Evolutionary conservation across 2,113 vertebrate species (phyloP).

Genomic region (Salvelinus fontinalis): DNA sequence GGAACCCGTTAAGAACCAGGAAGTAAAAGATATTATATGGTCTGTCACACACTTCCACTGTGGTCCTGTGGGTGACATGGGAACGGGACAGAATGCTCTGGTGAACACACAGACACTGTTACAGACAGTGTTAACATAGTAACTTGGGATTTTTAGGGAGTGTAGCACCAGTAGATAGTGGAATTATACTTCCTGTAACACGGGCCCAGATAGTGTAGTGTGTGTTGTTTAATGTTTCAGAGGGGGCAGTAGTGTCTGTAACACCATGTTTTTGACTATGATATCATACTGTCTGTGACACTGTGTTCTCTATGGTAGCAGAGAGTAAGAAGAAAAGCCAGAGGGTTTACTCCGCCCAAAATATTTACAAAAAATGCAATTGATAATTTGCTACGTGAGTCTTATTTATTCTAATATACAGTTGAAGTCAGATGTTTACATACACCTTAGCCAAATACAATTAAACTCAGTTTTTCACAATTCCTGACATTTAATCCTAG

Average conservation of each 20-base stretch:
- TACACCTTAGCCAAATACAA: no score
- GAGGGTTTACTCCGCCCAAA: no score
- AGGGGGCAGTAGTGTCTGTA: constrained; percentile 47
- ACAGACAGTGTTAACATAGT: background rate
- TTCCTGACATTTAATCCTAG: no score
- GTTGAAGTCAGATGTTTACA: no score
- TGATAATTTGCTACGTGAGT: no score
- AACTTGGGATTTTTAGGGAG: background rate
- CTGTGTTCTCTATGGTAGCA: constrained; percentile 46
- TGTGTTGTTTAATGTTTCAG: constrained; percentile 24
- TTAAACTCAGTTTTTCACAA: no score
- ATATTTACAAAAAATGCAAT: no score
- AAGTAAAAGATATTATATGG: constrained; percentile 47
- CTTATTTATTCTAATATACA: no score
- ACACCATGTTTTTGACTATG: constrained; percentile 34
- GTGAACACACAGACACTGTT: constrained; percentile 15
- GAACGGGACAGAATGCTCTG: constrained; percentile 42
- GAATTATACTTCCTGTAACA: background rate
- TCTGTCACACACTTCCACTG: constrained; percentile 57
- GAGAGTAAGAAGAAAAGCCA: no score
- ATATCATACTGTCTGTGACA: constrained; percentile 27
- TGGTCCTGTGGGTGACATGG: constrained; percentile 22
- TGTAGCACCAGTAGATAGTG: background rate
- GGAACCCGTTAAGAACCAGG: constrained; percentile 25
- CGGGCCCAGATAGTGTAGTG: background rate